Conservation (phyloP, 2,888 invertebrate genomes). For the Bursaphelenchus okinawaensis region DNA sequence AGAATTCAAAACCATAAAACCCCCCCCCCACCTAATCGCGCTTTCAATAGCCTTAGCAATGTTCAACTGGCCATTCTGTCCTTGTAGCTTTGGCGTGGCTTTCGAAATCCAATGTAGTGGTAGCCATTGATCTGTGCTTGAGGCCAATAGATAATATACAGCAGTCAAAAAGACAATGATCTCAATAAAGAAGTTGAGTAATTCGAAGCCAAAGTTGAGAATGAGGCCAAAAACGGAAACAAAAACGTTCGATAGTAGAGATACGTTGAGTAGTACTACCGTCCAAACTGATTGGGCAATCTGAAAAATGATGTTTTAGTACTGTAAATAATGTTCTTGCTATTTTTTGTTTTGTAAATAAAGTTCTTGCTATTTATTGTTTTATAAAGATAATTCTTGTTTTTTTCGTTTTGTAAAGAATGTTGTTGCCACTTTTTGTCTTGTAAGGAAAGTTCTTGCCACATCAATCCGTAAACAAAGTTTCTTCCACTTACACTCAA, state of each 20-base stretch:
- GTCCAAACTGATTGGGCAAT: conserved; percentile 51
- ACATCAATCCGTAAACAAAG: no score
- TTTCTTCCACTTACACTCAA: conserved; percentile 41
- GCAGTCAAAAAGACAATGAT: conserved; percentile 87
- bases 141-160: conserved; percentile 85
- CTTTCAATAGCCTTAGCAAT: conserved; percentile 61
- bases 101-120: conserved; percentile 67
- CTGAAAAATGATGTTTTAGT: no score
- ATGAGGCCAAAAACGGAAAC: conserved; percentile 45
- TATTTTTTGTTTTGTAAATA: no score
- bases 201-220: conserved; percentile 55
- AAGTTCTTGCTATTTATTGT: no score
- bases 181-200: conserved; percentile 54
- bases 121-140: conserved; percentile 79
- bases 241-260: conserved; percentile 44
- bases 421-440: no score
- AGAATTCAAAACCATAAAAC: not conserved
- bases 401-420: no score
- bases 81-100: conserved; percentile 14
- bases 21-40: conserved; percentile 59
- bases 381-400: no score
- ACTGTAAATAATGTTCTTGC: no score
- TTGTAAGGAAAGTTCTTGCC: no score
- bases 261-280: conserved; percentile 46
- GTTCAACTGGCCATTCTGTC: conserved; percentile 18